phyloP scores from a whole-genome alignment of 2,113 vertebrate genomes.

The Pomatostomus ruficeps region DNA sequence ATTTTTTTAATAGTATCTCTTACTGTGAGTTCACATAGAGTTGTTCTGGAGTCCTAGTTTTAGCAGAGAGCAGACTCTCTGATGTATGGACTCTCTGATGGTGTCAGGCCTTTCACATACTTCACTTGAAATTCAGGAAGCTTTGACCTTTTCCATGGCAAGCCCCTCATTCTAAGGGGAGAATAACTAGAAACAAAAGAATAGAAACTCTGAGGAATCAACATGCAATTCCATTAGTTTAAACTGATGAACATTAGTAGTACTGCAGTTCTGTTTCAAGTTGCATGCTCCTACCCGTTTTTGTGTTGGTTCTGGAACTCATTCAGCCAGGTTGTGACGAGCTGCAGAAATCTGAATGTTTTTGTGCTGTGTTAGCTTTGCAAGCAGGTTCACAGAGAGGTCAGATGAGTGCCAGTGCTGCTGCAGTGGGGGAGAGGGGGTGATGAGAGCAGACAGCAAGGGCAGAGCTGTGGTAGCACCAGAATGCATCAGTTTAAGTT shows the following conservation, averaged over 20 bases:
- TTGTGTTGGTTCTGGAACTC: not conserved
- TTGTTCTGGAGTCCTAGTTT: not conserved
- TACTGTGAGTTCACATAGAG: not conserved
- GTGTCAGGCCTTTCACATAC: not conserved
- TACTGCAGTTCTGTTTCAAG: not conserved
- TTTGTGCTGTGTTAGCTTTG: slow-evolving; percentile 1
- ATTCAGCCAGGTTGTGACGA: not conserved
- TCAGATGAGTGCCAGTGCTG: not conserved
- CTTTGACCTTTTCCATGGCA: not conserved
- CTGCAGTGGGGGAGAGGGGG: not conserved
- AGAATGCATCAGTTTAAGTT: not conserved
- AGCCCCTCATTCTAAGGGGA: not conserved
- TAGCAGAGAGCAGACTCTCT: no score
- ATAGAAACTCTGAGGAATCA: not conserved
- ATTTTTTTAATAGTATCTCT: not conserved
- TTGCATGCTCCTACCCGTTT: not conserved
- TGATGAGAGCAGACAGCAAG: not conserved
- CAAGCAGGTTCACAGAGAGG: not conserved
- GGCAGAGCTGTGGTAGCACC: not conserved
- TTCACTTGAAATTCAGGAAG: not conserved
- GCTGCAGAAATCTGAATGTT: not conserved
- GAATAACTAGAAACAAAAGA: not conserved
- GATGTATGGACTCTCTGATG: not conserved
- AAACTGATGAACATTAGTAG: not conserved
- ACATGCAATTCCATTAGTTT: not conserved